A percentile compares a stretch with the other conserved stretches of the same genome.
phyloP scores from a whole-genome alignment of 2,797 vertebrate genomes.

The Adelosebastes latens region DNA sequence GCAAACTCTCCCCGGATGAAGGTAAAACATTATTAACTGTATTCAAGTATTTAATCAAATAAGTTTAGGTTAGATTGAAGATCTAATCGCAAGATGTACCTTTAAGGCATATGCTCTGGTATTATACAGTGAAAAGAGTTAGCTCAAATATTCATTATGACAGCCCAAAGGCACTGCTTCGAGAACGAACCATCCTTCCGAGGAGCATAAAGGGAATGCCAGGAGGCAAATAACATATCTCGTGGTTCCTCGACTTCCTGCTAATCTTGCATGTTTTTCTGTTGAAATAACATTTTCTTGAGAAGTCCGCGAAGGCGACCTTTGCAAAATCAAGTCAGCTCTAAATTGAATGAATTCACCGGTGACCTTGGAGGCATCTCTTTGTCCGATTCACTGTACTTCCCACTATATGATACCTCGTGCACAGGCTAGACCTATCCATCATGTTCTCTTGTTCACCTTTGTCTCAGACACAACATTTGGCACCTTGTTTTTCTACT shows the following conservation, averaged over 20 bases:
- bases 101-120: conserved; percentile 49
- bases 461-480: conserved; percentile 70
- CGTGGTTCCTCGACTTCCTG: conserved; percentile 28
- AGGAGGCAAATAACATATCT: conserved; percentile 57
- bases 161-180: conserved; percentile 63
- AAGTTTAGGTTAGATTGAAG: conserved; percentile 56
- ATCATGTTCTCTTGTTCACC: conserved; percentile 70
- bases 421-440: conserved; percentile 52
- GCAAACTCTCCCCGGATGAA: conserved; percentile 23
- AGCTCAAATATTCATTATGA: conserved; percentile 58
- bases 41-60: conserved; percentile 58
- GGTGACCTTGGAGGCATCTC: conserved; percentile 63
- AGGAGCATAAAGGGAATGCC: conserved; percentile 63
- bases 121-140: conserved; percentile 31
- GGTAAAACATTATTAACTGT: conserved; percentile 45
- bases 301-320: conserved; percentile 32
- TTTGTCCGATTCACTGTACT: conserved; percentile 51
- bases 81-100: conserved; percentile 57
- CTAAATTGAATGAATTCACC: conserved; percentile 59
- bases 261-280: conserved; percentile 57
- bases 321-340: conserved; percentile 57
- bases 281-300: conserved; percentile 57
- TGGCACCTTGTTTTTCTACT: conserved; percentile 64
- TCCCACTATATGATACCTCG: conserved; percentile 28
- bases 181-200: conserved; percentile 43